Percentiles rank a stretch among this genome's conserved stretches.
Conservation (phyloP, 2,113 vertebrate genomes). For the Nothoprocta perdicaria region DNA sequence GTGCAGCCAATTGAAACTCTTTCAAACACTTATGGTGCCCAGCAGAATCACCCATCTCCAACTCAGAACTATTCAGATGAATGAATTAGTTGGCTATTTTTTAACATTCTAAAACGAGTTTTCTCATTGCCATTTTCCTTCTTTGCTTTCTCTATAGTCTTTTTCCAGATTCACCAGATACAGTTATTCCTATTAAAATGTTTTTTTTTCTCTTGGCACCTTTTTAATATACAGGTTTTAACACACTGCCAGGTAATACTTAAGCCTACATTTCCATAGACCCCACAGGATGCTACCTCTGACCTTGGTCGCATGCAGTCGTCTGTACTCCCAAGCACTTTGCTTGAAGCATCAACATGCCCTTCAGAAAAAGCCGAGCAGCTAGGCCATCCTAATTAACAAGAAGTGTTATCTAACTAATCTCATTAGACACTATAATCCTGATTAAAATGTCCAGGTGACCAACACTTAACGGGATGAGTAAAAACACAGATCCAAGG, state of each 20-base stretch:
- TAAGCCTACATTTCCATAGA: neutral
- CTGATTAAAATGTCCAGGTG: conserved; percentile 33
- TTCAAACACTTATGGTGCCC: neutral
- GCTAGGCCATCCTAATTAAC: conserved; percentile 32
- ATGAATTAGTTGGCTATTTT: neutral
- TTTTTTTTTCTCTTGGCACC: neutral
- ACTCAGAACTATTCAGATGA: neutral
- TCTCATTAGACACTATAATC: conserved; percentile 52
- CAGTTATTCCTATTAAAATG: neutral
- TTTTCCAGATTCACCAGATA: neutral
- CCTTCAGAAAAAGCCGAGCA: conserved; percentile 8
- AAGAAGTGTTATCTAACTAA: conserved; percentile 32
- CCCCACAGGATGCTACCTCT: accelerated
- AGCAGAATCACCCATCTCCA: neutral
- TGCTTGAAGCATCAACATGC: neutral
- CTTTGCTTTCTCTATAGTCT: neutral
- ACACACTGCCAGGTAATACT: neutral
- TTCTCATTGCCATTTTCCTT: neutral
- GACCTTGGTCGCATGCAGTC: neutral
- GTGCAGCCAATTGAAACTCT: neutral
- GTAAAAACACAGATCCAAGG: neutral
- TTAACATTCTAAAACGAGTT: neutral
- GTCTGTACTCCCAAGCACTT: neutral
- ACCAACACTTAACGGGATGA: conserved; percentile 1
- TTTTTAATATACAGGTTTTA: neutral